Evolutionary conservation across 2,113 vertebrate species (phyloP).

Genomic region (Austrofundulus limnaeus): DNA sequence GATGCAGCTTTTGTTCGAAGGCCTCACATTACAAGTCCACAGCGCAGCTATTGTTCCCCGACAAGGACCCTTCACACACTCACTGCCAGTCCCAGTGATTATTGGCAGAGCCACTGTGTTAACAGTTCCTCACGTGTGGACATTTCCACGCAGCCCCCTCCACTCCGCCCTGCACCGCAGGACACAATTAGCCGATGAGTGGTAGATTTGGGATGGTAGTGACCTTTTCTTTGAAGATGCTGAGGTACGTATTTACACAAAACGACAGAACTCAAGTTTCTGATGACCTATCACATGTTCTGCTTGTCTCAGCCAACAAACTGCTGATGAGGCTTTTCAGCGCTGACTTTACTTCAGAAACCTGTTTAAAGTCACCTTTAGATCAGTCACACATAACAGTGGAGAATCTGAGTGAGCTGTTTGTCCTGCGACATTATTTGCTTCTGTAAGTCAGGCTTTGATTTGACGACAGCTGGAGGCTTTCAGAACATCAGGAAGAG

Average conservation of each 20-base stretch:
- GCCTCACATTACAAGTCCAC: slow-evolving; percentile 71
- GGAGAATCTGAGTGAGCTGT: not conserved
- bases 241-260: not conserved
- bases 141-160: slow-evolving; percentile 52
- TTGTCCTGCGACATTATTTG: not conserved
- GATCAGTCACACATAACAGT: not conserved
- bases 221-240: not conserved
- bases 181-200: slow-evolving; percentile 1
- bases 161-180: not conserved
- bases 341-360: not conserved
- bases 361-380: slow-evolving; percentile 12
- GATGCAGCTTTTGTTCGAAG: slow-evolving; percentile 67
- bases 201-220: slow-evolving; percentile 9
- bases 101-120: slow-evolving; percentile 46
- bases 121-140: slow-evolving; percentile 55
- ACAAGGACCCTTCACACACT: slow-evolving; percentile 66
- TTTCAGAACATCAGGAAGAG: slow-evolving; percentile 18
- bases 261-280: not conserved
- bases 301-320: slow-evolving; percentile 3
- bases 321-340: not conserved
- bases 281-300: not conserved
- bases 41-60: slow-evolving; percentile 66
- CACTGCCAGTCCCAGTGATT: slow-evolving; percentile 50
- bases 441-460: slow-evolving; percentile 12
- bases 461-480: slow-evolving; percentile 17